A percentile compares a stretch with the other conserved stretches of the same genome.
phyloP scores from a whole-genome alignment of 1,140 invertebrate genomes.

The Xylocopa sonorina region DNA sequence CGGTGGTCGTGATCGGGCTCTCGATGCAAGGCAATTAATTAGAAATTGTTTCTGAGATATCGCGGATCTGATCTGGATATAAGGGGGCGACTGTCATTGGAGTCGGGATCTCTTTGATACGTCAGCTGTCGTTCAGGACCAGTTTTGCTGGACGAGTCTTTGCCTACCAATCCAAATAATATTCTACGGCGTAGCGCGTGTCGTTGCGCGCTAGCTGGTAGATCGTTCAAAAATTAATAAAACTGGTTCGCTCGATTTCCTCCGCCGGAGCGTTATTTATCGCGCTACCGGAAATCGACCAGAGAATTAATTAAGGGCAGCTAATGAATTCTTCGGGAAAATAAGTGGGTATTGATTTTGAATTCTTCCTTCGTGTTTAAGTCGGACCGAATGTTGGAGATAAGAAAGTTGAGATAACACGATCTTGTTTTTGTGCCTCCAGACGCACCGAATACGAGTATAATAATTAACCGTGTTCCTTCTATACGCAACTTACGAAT shows the following conservation, averaged over 20 bases:
- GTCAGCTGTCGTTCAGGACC: constrained; percentile 73
- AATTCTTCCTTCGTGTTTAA: neutral
- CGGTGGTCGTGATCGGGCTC: constrained; percentile 52
- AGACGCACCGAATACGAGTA: too few species aligned
- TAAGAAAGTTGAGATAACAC: neutral
- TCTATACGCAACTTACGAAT: too few species aligned
- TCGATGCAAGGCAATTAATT: constrained; percentile 72
- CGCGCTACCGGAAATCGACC: neutral
- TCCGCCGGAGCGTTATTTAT: neutral
- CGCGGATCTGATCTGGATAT: constrained; percentile 50
- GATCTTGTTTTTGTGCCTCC: too few species aligned
- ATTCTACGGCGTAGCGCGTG: constrained; percentile 50
- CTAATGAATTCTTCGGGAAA: too few species aligned
- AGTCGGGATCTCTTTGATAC: constrained; percentile 77
- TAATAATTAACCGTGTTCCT: too few species aligned
- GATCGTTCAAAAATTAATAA: constrained; percentile 16
- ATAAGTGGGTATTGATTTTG: neutral
- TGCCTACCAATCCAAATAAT: constrained; percentile 63
- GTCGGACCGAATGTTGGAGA: neutral
- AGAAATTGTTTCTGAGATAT: constrained; percentile 76
- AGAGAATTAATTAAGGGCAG: neutral
- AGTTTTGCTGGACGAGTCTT: constrained; percentile 65
- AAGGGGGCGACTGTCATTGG: constrained; percentile 47
- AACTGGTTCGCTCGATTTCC: neutral
- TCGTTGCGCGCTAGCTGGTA: constrained; percentile 26